These are phyloP conservation scores for Chroicocephalus ridibundus DNA, from an alignment of 2,113 vertebrate species.

Conservation along the genomic window DNA sequence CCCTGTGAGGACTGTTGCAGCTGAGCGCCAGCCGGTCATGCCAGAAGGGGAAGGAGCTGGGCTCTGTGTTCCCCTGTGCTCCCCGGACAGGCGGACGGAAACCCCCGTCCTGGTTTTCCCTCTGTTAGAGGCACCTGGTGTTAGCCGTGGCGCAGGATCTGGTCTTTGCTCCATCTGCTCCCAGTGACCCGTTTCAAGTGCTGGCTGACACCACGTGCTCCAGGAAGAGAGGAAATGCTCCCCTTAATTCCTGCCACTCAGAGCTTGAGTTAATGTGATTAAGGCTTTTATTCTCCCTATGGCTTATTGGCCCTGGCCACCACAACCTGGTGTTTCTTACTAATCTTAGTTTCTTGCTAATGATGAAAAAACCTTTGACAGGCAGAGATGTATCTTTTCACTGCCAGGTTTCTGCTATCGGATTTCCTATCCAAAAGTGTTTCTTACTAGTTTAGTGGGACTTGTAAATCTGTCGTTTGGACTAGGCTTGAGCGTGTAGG, in stretches of 20 bases:
- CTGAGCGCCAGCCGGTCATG: accelerated
- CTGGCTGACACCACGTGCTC: neutral
- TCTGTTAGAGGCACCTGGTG: neutral
- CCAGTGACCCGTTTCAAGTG: neutral
- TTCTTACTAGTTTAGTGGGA: neutral
- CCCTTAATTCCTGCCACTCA: conserved; percentile 39
- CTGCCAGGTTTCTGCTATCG: neutral
- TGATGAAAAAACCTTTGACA: neutral
- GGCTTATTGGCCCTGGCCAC: neutral
- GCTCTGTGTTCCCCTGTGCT: neutral
- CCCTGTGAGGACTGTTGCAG: neutral
- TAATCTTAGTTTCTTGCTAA: neutral
- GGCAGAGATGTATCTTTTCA: neutral
- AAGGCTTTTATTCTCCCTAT: neutral
- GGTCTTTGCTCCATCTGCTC: conserved; percentile 16
- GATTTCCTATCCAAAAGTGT: neutral
- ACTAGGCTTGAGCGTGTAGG: neutral
- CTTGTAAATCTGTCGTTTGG: neutral
- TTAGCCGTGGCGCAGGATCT: neutral
- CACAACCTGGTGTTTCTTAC: neutral
- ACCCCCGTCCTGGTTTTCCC: neutral
- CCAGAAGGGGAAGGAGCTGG: neutral
- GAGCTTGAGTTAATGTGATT: conserved; percentile 54
- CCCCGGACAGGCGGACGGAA: accelerated
- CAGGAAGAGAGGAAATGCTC: conserved; percentile 8